Evolutionary conservation across 2,888 invertebrate species (phyloP), one percentile per base, ranked within the genome.

Genomic region (Willowsia nigromaculata): DNA sequence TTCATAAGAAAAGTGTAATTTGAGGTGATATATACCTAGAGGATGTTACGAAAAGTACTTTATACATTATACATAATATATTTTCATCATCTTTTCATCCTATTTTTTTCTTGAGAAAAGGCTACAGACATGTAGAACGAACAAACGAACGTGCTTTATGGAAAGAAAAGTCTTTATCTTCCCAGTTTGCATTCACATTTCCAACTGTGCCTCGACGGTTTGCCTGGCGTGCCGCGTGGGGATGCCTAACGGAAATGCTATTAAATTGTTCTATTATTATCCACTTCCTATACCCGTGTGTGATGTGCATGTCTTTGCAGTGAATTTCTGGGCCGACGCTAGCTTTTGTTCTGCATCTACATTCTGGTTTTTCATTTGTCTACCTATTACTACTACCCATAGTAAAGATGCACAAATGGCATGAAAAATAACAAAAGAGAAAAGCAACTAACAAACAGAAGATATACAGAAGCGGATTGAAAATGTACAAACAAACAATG

Each of bases 1-100:
- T 80, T 50, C 53, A 37, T 80, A 59, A 59, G 53, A 43, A 81
- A 59, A 27, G 6, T 59, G 59, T 59, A 81, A 81, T 62, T 81
- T 59, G 53, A 81, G 80, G 2, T 37, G 59, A 1, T 47, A 76
- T 59, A 59, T 53, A n/a, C 53, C 53, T 7, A 7, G n/a, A 53
- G 13, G n/a, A n/a, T n/a, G n/a, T 53, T 9, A n/a, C 9, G n/a
- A 53, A 53, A 53, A 40, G 40, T 5, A 11, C 40, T 40, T 40
- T 40, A 11, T 7, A 40, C 40, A 11, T 7, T 40, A 5, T 40
- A 40, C 40, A 40, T 40, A 40, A 40, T 40, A 40, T 40, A 11
- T 40, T 40, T 40, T 11, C 40, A 11, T 40, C 40, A 40, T 40
- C 40, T 15, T 11, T 50, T 50, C 50, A 15, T 50, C n/a, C n/a